Percentiles rank a stretch among this genome's conserved stretches.
Conservation (phyloP, 2,888 invertebrate species). For the Thecocarcelia acutangulata region DNA sequence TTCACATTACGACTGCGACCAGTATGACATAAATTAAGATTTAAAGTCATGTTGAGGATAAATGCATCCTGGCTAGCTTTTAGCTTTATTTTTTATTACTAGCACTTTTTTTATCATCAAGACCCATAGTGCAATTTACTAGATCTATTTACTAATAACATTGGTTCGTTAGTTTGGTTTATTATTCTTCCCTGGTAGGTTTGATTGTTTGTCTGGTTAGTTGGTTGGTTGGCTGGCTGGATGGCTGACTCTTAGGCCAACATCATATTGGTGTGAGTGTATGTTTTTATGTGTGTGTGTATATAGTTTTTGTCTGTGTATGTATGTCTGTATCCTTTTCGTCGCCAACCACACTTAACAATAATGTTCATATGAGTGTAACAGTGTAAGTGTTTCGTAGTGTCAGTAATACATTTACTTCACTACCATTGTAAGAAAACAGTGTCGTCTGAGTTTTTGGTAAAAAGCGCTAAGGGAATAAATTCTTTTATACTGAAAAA, state of each 20-base stretch:
- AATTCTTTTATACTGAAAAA: constrained; percentile 1
- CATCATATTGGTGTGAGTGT: constrained; percentile 14
- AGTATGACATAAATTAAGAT: no score
- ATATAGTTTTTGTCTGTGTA: background rate
- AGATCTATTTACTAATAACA: constrained; percentile 48
- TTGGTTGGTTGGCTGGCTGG: constrained; percentile 18
- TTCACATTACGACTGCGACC: no score
- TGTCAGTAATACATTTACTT: constrained; percentile 52
- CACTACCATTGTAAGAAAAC: constrained; percentile 24
- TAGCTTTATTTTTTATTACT: no score
- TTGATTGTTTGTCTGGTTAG: constrained; percentile 49
- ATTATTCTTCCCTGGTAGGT: constrained; percentile 29
- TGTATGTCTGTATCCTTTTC: constrained; percentile 30
- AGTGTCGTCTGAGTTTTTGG: constrained; percentile 44
- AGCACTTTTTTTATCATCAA: background rate
- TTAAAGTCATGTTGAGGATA: no score
- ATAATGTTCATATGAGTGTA: constrained; percentile 13
- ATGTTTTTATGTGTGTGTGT: background rate
- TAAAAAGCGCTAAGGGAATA: constrained; percentile 52
- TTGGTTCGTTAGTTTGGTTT: constrained; percentile 56
- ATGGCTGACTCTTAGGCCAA: constrained; percentile 15
- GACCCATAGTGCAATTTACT: constrained; percentile 42
- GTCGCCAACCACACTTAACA: constrained; percentile 48
- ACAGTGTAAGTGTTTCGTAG: constrained; percentile 14
- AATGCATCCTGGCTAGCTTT: no score